phyloP scores from a whole-genome alignment of 2,113 vertebrate species.

The Melanocharis versteri region DNA sequence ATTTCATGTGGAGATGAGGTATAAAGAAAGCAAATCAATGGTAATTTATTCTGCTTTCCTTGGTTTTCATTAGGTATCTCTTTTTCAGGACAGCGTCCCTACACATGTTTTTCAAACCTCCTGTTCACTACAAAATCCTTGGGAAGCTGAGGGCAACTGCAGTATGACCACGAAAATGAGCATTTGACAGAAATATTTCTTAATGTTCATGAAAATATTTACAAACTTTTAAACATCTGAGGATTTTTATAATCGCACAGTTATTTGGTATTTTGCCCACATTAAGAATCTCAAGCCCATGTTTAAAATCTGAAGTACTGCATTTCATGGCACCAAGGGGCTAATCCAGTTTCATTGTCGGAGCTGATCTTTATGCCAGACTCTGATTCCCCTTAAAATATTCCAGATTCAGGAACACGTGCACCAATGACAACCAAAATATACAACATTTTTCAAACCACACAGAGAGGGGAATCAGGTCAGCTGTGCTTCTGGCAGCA shows the following conservation, averaged over 20 bases:
- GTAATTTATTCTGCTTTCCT: not conserved
- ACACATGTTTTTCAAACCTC: not conserved
- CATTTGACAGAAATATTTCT: not conserved
- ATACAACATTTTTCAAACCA: not conserved
- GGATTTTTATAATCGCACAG: not conserved
- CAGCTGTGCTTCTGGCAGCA: not conserved
- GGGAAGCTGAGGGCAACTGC: not conserved
- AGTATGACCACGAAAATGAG: not conserved
- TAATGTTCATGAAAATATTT: not conserved
- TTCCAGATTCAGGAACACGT: not conserved
- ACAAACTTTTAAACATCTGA: not conserved
- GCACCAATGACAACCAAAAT: constrained; percentile 3
- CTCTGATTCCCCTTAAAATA: not conserved
- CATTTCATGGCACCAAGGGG: not conserved
- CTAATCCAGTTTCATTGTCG: not conserved
- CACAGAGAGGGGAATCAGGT: not conserved
- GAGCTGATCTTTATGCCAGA: not conserved
- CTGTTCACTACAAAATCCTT: not conserved
- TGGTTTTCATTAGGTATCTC: not conserved
- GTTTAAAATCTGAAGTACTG: not conserved
- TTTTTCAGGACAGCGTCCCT: not conserved
- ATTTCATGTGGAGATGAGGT: not conserved
- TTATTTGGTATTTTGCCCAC: not conserved
- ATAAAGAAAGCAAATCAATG: not conserved
- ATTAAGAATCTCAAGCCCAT: not conserved